Evolutionary conservation across 2,888 invertebrate species (phyloP).

Genomic region (Drosophila nr. fundita): DNA sequence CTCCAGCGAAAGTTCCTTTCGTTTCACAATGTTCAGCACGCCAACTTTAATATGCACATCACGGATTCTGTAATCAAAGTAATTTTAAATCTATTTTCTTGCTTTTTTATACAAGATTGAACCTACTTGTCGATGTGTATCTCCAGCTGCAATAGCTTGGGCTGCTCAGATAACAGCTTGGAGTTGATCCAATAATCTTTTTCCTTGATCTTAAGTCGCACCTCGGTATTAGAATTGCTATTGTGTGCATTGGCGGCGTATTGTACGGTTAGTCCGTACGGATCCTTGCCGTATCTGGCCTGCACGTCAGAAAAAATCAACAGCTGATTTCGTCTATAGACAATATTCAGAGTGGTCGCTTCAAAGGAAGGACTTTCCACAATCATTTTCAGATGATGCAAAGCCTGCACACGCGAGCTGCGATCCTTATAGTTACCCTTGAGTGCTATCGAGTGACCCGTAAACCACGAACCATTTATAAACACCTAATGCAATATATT

Average conservation of each 20-base stretch:
- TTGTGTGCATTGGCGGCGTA: slow-evolving; percentile 87
- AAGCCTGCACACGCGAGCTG: slow-evolving; percentile 88
- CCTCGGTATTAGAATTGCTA: slow-evolving; percentile 88
- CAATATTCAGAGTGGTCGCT: slow-evolving; percentile 88
- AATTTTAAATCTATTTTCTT: background rate
- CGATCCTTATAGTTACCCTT: slow-evolving; percentile 91
- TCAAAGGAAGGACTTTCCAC: slow-evolving; percentile 91
- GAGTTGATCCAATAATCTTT: slow-evolving; percentile 89
- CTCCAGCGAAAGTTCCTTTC: slow-evolving; percentile 89
- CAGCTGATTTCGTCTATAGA: slow-evolving; percentile 89
- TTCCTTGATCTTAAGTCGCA: slow-evolving; percentile 87
- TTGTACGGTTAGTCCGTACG: slow-evolving; percentile 89
- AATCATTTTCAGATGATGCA: slow-evolving; percentile 89
- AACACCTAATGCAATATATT: slow-evolving; percentile 86
- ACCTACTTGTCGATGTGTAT: slow-evolving; percentile 92
- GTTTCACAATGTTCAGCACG: slow-evolving; percentile 87
- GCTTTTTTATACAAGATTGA: background rate
- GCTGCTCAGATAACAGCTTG: slow-evolving; percentile 88
- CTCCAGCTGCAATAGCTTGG: slow-evolving; percentile 89
- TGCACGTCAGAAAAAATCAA: slow-evolving; percentile 89
- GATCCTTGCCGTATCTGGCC: slow-evolving; percentile 87
- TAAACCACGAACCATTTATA: slow-evolving; percentile 92
- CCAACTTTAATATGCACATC: slow-evolving; percentile 90
- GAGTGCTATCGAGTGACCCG: slow-evolving; percentile 88
- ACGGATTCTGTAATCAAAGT: slow-evolving; percentile 87